Conservation (phyloP, 1,140 invertebrate species). For the Gryon sp. region DNA sequence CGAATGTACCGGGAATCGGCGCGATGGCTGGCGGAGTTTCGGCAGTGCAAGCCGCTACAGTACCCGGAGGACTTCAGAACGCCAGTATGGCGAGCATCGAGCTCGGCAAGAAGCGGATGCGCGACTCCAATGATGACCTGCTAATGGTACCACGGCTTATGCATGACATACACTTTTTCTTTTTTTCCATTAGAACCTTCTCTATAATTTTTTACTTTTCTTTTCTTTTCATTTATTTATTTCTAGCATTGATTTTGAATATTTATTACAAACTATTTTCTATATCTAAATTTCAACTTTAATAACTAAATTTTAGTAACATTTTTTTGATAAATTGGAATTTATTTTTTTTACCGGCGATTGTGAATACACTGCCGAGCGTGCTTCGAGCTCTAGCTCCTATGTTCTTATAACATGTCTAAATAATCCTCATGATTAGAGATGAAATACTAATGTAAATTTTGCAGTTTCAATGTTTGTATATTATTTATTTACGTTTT, state of each 20-base stretch:
- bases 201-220: conserved; percentile 12
- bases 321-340: too few species aligned
- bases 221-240: too few species aligned
- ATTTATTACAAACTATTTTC: too few species aligned
- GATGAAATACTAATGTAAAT: too few species aligned
- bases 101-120: conserved; percentile 92
- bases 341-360: too few species aligned
- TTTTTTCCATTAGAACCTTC: conserved; percentile 65
- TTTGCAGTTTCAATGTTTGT: too few species aligned
- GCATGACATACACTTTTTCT: conserved; percentile 81
- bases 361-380: conserved; percentile 80
- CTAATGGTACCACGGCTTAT: conserved; percentile 92
- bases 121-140: conserved; percentile 91
- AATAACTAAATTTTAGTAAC: too few species aligned
- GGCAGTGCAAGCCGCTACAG: conserved; percentile 73
- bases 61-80: conserved; percentile 80
- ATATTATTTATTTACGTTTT: too few species aligned
- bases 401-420: conserved; percentile 62
- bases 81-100: conserved; percentile 83
- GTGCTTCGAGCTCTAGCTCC: conserved; percentile 77
- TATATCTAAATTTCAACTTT: too few species aligned
- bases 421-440: conserved; percentile 55
- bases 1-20: conserved; percentile 74
- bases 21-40: conserved; percentile 77
- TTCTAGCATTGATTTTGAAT: too few species aligned